Evolutionary conservation across 2,113 vertebrate genomes (phyloP), one percentile per base, ranked within the genome.

Genomic region (Caloenas nicobarica): DNA sequence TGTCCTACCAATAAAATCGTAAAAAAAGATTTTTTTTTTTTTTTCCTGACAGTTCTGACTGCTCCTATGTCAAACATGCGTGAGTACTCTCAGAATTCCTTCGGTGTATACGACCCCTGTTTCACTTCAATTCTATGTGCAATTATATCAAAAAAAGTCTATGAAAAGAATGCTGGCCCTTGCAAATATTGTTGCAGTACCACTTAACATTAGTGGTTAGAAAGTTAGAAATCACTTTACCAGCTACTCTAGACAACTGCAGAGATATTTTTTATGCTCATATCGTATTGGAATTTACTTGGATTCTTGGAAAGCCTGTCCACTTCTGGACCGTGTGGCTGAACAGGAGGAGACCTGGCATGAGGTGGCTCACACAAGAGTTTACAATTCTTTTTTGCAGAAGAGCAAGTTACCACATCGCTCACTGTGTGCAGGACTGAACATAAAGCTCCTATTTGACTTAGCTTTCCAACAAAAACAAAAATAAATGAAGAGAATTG

Each of bases 391-490:
- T n/a, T 74, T 92, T 95, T 40, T 86, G 42, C 76, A 84, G 48
- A 86, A 71, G 19, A 91, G 48, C 48, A 76, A 81, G 53, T 80
- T 79, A 57, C 31, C 3, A 4, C 44, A 48, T 34, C 2, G 2
- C 25, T 92, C 21, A 2, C 61, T 58, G 53, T 18, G 14, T 46
- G 69, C 65, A 76, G 73, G 77, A 46, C 44, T 17, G 25, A 72
- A 86, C 16, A 33, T 65, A 89, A 95, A 91, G n/a, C n/a, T 93
- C 21, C 50, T 61, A 84, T 95, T 89, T 95, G 92, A 94, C 87
- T 92, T 58, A 54, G 36, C 65, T 76, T 76, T 87, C 92, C 95
- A 95, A 92, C 23, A 92, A 93, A 93, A 96, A 33, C 53, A 92
- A 61, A 90, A 90, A 91, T 26, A 92, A 92, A 87, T 40, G 2